These are phyloP conservation scores for Meriones psammophilus DNA, from an alignment of 2,797 vertebrate species.

Conservation along the genomic window DNA sequence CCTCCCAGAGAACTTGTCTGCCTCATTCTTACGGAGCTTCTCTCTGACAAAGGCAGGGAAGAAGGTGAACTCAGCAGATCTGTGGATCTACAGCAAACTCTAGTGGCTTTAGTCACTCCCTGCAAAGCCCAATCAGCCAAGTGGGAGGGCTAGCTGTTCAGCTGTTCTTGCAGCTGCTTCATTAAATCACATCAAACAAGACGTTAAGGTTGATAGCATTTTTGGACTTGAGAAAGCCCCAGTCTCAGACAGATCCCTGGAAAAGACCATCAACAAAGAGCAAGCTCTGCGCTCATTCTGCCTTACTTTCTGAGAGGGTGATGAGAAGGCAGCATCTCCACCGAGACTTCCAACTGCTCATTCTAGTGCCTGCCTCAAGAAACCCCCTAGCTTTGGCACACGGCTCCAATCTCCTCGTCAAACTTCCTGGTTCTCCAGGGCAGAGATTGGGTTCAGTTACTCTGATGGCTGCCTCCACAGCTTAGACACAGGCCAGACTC, in stretches of 20 bases:
- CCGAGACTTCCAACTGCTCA: not conserved
- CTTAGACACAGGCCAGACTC: slow-evolving; percentile 41
- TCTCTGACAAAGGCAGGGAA: not conserved
- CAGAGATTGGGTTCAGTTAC: not conserved
- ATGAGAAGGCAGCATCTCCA: not conserved
- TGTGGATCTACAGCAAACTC: slow-evolving; percentile 11
- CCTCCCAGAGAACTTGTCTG: not conserved
- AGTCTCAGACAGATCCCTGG: not conserved
- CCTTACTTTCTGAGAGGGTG: not conserved
- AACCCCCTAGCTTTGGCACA: not conserved
- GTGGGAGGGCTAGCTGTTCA: not conserved
- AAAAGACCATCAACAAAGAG: not conserved
- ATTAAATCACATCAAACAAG: not conserved
- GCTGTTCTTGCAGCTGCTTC: not conserved
- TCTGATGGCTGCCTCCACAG: not conserved
- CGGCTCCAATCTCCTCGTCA: not conserved
- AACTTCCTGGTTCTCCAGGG: not conserved
- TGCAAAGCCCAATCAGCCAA: not conserved
- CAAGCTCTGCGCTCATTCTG: not conserved
- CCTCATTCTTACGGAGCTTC: slow-evolving; percentile 26
- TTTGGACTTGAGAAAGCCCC: not conserved
- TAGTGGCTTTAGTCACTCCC: not conserved
- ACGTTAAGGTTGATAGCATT: not conserved
- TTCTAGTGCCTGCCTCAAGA: not conserved
- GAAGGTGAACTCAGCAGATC: not conserved